Percentiles rank a stretch among this genome's conserved stretches.
Evolutionary conservation across 2,113 vertebrate genomes (phyloP).

Genomic region (Callorhinus ursinus): DNA sequence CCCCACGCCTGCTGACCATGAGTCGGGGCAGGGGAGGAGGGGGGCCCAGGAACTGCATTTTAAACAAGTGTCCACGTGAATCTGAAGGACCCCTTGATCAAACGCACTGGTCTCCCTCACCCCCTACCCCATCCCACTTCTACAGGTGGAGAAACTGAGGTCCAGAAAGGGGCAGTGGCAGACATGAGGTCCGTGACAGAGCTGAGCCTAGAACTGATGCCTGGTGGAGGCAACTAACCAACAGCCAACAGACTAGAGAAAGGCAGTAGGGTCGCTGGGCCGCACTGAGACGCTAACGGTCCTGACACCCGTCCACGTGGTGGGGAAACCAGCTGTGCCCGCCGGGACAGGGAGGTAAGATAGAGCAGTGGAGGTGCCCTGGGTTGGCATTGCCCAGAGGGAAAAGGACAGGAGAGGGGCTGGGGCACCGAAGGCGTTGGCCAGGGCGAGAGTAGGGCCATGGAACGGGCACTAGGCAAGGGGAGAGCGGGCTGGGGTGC

Average conservation of each 20-base stretch:
- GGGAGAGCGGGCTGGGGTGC: neutral
- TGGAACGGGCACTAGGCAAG: neutral
- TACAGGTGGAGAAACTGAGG: neutral
- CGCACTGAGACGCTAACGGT: rapidly evolving
- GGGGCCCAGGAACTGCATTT: neutral
- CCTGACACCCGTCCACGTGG: neutral
- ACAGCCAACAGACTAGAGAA: neutral
- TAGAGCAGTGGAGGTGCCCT: too few species aligned
- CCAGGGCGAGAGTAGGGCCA: neutral
- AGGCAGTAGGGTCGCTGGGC: neutral
- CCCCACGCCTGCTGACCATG: neutral
- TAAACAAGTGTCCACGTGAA: neutral
- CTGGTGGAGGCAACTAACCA: neutral
- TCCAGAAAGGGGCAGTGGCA: neutral
- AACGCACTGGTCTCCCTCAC: neutral
- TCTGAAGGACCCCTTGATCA: neutral
- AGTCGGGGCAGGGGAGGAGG: neutral
- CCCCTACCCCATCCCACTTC: neutral
- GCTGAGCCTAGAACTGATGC: neutral
- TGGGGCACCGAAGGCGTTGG: neutral
- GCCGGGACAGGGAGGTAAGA: neutral
- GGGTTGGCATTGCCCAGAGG: neutral
- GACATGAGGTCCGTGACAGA: neutral
- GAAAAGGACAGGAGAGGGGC: neutral
- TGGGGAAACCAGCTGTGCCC: rapidly evolving